Evolutionary conservation across 2,888 invertebrate genomes (phyloP).

Genomic region (Portevinia maculata): DNA sequence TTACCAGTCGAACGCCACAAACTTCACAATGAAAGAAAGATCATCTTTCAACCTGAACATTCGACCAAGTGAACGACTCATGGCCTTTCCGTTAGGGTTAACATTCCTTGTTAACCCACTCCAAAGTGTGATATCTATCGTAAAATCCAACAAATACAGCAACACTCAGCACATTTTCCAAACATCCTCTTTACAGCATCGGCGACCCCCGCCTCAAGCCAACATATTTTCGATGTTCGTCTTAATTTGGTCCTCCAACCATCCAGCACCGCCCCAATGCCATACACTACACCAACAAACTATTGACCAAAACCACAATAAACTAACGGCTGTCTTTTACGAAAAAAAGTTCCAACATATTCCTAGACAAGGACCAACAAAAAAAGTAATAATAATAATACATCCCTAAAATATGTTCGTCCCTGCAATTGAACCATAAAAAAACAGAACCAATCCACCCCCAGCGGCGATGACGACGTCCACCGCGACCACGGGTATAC

Average conservation of each 20-base stretch:
- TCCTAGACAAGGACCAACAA: slow-evolving; percentile 22
- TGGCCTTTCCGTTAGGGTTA: slow-evolving; percentile 40
- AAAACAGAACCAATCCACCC: slow-evolving; percentile 69
- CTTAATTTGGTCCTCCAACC: slow-evolving; percentile 66
- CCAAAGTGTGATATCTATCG: background rate
- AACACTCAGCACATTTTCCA: slow-evolving; percentile 51
- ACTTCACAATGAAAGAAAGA: no score
- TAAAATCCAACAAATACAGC: slow-evolving; percentile 1
- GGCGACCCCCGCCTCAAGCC: slow-evolving; percentile 31
- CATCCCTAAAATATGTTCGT: slow-evolving; percentile 72
- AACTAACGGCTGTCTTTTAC: slow-evolving; percentile 8
- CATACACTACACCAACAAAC: slow-evolving; percentile 33
- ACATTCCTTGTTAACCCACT: background rate
- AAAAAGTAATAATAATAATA: slow-evolving; percentile 62
- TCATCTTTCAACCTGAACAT: background rate
- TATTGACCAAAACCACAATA: slow-evolving; percentile 58
- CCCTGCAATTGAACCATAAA: slow-evolving; percentile 73
- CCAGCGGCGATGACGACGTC: slow-evolving; percentile 53
- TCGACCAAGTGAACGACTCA: background rate
- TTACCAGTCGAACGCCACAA: no score
- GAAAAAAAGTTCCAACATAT: slow-evolving; percentile 44
- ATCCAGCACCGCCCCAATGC: slow-evolving; percentile 56
- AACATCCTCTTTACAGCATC: slow-evolving; percentile 5
- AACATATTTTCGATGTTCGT: slow-evolving; percentile 68
- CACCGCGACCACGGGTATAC: slow-evolving; percentile 18